Evolutionary conservation across 2,888 invertebrate species (phyloP), one percentile per base, ranked within the genome.

Genomic region (Congeria kusceri): DNA sequence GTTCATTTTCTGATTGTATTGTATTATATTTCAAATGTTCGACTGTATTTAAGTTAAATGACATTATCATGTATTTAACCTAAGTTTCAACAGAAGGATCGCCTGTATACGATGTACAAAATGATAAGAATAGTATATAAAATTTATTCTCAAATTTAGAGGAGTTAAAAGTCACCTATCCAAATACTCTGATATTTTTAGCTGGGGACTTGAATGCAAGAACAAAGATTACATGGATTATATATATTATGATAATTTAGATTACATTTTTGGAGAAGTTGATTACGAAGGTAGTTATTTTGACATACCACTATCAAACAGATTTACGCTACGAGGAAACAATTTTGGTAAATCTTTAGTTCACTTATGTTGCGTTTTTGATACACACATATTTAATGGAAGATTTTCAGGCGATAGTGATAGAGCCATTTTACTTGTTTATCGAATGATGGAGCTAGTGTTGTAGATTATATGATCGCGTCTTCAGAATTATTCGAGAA

Each of bases 241-340:
- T 20, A 56, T 56, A 18, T 23, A 15, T 56, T n/a, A n/a, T 58
- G 25, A 58, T 27, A 58, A 58, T 23, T 25, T 58, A 27, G 18
- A 25, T 58, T 27, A 58, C 27, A 58, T 58, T 27, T 58, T 58
- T 23, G 58, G 58, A 9, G 27, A 58, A 25, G 58, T 58, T 7
- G 58, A 58, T 58, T 58, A 58, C 27, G 58, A 58, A 7, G 27
- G 58, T 58, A 58, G 58, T 58, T 27, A 13, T 4, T 58, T 58
- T 58, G 27, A 58, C 27, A 25, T 27, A 18, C 58, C 58, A 58
- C 58, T 4, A 9, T 4, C 18, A 20, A 58, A 27, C 27, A 27
- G 23, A 58, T 7, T 13, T 27, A 58, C 3, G 4, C 4, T 27
- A 9, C 23, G 58, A 23, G 58, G 3, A 13, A 58, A 58, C 27